Evolutionary conservation across 2,797 vertebrate species (phyloP).

Genomic region (Poeciliopsis presidionis): DNA sequence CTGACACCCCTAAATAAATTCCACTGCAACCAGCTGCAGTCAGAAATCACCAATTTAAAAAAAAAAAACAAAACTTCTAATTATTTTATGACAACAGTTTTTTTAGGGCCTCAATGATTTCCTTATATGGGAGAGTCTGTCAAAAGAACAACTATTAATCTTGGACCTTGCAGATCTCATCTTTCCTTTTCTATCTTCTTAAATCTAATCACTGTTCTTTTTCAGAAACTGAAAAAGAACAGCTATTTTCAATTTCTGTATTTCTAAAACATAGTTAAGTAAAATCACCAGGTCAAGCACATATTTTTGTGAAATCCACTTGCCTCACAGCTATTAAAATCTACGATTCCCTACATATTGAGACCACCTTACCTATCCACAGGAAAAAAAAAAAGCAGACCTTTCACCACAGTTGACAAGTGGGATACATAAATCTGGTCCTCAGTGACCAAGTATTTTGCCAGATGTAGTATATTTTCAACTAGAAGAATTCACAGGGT

Average conservation of each 20-base stretch:
- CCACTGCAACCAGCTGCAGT: neutral
- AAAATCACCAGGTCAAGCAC: neutral
- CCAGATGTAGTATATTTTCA: neutral
- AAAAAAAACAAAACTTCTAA: neutral
- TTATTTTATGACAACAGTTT: neutral
- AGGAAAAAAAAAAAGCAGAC: neutral
- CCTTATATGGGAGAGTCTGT: neutral
- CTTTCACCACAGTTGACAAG: neutral
- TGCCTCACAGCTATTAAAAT: neutral
- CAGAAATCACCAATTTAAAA: no score
- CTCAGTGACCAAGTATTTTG: neutral
- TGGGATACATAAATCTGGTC: neutral
- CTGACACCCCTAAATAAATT: no score
- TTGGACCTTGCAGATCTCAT: neutral
- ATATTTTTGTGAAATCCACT: neutral
- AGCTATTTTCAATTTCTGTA: neutral
- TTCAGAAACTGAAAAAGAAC: neutral
- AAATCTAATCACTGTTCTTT: neutral
- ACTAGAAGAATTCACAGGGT: conserved; percentile 13
- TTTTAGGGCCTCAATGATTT: neutral
- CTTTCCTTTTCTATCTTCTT: neutral
- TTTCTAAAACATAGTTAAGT: neutral
- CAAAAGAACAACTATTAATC: neutral
- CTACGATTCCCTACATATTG: neutral
- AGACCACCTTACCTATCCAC: neutral